Evolutionary conservation across 2,888 invertebrate genomes (phyloP).

Genomic region (Ryuthela nishihirai): DNA sequence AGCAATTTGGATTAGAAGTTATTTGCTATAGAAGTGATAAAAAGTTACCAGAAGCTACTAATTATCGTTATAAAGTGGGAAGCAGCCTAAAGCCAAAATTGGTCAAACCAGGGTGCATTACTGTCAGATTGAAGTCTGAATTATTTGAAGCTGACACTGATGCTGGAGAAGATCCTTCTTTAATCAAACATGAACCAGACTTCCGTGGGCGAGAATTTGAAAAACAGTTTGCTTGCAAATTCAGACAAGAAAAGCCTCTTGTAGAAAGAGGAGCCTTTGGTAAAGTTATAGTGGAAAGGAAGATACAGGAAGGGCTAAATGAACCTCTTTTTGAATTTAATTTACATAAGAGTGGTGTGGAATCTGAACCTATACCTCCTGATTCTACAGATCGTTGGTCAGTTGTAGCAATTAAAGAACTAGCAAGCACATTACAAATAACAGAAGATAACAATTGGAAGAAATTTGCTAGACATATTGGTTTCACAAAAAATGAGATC

Average conservation of each 20-base stretch:
- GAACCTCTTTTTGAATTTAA: constrained; percentile 47
- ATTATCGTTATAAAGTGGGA: constrained; percentile 43
- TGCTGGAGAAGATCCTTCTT: constrained; percentile 45
- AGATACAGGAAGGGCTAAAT: constrained; percentile 32
- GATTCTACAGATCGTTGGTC: constrained; percentile 44
- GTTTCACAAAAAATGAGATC: constrained; percentile 47
- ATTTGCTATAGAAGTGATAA: constrained; percentile 44
- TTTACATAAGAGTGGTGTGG: constrained; percentile 41
- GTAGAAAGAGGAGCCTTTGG: constrained; percentile 46
- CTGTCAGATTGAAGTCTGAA: constrained; percentile 44
- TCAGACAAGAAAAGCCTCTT: constrained; percentile 40
- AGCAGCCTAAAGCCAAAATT: constrained; percentile 45
- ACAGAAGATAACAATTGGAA: constrained; percentile 47
- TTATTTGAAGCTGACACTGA: constrained; percentile 46
- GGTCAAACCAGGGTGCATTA: constrained; percentile 43
- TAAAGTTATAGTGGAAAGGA: constrained; percentile 45
- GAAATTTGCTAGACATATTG: constrained; percentile 45
- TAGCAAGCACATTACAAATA: constrained; percentile 45
- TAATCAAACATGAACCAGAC: constrained; percentile 45
- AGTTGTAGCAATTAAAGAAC: constrained; percentile 44
- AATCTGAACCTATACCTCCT: constrained; percentile 13
- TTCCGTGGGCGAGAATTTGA: constrained; percentile 47
- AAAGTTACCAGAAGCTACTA: constrained; percentile 13
- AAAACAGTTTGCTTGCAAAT: constrained; percentile 47
- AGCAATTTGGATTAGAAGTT: constrained; percentile 46